Conservation (phyloP, 2,797 vertebrate genomes). For the Rallus crepitans region DNA sequence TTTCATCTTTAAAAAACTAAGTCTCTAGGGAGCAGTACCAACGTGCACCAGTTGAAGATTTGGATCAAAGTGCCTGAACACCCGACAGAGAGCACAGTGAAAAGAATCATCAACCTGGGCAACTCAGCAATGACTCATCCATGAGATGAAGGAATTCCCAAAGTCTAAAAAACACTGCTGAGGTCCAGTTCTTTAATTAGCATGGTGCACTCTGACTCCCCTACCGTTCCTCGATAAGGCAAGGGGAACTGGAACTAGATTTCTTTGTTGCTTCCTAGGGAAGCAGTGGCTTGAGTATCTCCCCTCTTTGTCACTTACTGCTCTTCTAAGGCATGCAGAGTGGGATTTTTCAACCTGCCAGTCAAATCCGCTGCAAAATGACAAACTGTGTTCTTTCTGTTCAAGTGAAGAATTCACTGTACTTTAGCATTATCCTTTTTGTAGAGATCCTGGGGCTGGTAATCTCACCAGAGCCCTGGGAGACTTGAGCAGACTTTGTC, state of each 20-base stretch:
- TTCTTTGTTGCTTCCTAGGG: neutral
- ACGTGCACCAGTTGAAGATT: neutral
- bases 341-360: neutral
- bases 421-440: neutral
- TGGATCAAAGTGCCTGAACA: neutral
- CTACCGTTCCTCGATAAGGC: neutral
- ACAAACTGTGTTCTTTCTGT: neutral
- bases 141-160: neutral
- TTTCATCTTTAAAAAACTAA: slow-evolving; percentile 4
- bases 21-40: neutral
- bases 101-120: neutral
- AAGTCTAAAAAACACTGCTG: neutral
- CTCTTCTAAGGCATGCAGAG: neutral
- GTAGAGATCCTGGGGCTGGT: neutral
- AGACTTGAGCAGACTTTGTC: neutral
- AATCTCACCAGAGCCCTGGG: neutral
- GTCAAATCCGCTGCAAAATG: neutral
- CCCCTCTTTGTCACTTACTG: neutral
- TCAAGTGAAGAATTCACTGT: neutral
- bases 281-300: neutral
- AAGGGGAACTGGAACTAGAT: neutral
- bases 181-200: slow-evolving; percentile 13
- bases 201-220: neutral
- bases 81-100: neutral
- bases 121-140: neutral